A percentile compares a stretch with the other conserved stretches of the same genome.
Conservation (phyloP, 2,888 invertebrate genomes). For the Meghimatium bilineatum region DNA sequence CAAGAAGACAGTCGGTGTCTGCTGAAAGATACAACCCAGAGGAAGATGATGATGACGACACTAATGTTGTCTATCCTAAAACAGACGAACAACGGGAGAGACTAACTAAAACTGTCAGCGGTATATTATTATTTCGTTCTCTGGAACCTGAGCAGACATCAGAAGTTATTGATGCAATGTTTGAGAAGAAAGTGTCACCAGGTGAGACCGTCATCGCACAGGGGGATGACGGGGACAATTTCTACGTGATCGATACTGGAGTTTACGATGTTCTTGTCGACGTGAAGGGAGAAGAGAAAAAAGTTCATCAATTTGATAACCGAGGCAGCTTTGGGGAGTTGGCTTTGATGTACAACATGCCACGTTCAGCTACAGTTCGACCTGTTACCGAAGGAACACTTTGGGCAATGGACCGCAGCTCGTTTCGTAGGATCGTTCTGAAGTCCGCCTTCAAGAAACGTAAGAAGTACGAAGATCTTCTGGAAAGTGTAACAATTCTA, state of each 20-base stretch:
- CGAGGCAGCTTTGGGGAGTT: conserved; percentile 77
- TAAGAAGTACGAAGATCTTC: conserved; percentile 75
- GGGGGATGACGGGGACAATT: conserved; percentile 77
- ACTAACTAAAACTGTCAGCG: conserved; percentile 72
- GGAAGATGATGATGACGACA: conserved; percentile 72
- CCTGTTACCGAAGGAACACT: conserved; percentile 71
- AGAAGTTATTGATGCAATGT: conserved; percentile 78
- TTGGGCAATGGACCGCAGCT: conserved; percentile 77
- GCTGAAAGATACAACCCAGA: conserved; percentile 77
- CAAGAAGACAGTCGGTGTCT: conserved; percentile 76
- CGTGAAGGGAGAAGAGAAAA: conserved; percentile 70
- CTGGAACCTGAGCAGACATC: conserved; percentile 76
- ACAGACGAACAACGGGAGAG: conserved; percentile 75
- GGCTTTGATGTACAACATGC: conserved; percentile 77
- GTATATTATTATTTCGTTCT: conserved; percentile 74
- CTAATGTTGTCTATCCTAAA: conserved; percentile 74
- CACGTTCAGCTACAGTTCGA: conserved; percentile 76
- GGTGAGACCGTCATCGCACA: conserved; percentile 76
- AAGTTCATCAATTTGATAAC: conserved; percentile 75
- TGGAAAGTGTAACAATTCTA: conserved; percentile 75
- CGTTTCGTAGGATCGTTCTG: conserved; percentile 76
- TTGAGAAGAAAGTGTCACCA: conserved; percentile 73
- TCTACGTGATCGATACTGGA: conserved; percentile 77
- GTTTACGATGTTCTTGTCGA: conserved; percentile 73
- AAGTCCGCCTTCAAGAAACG: conserved; percentile 77